Base-by-base conservation (phyloP, 1,140 invertebrate genomes). In the Cyclargus thomasi region DNA sequence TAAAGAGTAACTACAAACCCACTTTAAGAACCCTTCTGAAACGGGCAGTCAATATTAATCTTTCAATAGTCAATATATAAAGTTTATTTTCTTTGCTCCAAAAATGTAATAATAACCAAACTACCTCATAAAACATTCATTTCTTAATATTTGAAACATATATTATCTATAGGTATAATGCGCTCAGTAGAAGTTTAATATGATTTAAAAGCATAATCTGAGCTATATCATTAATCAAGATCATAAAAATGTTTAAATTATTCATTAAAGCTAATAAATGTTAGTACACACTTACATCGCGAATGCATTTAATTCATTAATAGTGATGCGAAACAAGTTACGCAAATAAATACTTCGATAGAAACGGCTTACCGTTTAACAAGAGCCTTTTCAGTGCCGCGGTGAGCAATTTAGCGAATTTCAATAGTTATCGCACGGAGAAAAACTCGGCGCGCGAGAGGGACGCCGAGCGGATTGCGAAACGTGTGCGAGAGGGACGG, bases 381-480 rank as follows among this genome's bases (percentile, higher is more conserved):
- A 79, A 85, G 82, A 82, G 81, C 83, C 84, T 87, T 88, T 88
- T 86, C 84, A 84, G 81, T 82, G 78, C 79, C 82, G 83, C 83
- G 81, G 85, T 80, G 82, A 88, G 82, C 84, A 83, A 83, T 90
- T 90, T 88, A 90, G 88, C 88, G 85, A 88, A 90, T 88, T 88
- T 88, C 87, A 88, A 90, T 90, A 90, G 87, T 90, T 88, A 90
- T 86, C 87, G 77, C 85, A 78, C 78, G 77, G 85, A 88, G 85
- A 90, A 90, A 88, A 88, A 88, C 85, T 85, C 81, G 70, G 70
- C 68, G 70, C 68, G 18, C 65, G 83, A 84, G 68, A 77, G 78
- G 71, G 85, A 88, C 73, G 74, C 10, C 68, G 64, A 64, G 72
- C 72, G 71, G 71, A 71, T 17, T 36, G 64, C 18, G 67, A 67